Evolutionary conservation across 2,113 vertebrate species (phyloP).

Genomic region (western clawed frog (Xenopus tropicalis)): DNA sequence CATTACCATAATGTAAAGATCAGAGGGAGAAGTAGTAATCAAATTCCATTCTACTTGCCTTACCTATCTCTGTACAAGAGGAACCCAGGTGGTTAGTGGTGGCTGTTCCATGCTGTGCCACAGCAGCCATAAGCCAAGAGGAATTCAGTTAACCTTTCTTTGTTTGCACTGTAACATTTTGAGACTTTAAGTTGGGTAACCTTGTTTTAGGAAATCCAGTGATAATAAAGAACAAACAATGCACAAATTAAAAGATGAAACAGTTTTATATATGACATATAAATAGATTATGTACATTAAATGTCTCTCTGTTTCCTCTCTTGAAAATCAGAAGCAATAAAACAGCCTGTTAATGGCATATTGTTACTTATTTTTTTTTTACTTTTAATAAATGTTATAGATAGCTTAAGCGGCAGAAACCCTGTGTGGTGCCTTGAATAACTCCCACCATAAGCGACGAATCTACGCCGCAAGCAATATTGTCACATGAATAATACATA

Average conservation of each 20-base stretch:
- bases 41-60: too few species aligned
- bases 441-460: constrained; percentile 21
- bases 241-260: constrained; percentile 4
- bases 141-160: too few species aligned
- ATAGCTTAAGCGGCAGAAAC: constrained; percentile 34
- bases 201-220: too few species aligned
- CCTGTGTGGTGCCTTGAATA: constrained; percentile 29
- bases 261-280: constrained; percentile 9
- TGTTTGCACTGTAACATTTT: too few species aligned
- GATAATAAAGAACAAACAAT: background rate
- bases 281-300: constrained; percentile 31
- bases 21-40: too few species aligned
- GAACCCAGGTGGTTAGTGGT: too few species aligned
- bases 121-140: too few species aligned
- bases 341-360: constrained; percentile 25
- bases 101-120: too few species aligned
- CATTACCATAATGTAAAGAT: too few species aligned
- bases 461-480: constrained; percentile 33
- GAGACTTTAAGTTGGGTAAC: too few species aligned
- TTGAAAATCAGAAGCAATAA: constrained; percentile 20
- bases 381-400: constrained; percentile 35
- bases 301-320: constrained; percentile 27
- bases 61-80: too few species aligned
- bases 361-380: constrained; percentile 29
- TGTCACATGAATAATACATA: constrained; percentile 43